phyloP scores from a whole-genome alignment of 2,888 invertebrate species.

The Drosophila antonietae region DNA sequence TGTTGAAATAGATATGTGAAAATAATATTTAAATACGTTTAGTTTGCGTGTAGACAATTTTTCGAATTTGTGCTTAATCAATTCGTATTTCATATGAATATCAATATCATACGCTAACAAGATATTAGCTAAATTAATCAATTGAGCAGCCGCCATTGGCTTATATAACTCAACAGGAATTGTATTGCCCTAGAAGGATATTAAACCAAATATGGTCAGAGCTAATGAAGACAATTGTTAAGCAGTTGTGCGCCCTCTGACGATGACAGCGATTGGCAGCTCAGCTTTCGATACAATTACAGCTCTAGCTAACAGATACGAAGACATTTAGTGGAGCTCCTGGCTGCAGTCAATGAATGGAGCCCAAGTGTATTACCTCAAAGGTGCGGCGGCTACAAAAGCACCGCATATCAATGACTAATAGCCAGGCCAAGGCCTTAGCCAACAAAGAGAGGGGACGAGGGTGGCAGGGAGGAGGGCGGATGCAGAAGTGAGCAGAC shows the following conservation, averaged over 20 bases:
- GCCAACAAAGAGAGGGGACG: constrained; percentile 34
- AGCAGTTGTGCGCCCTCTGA: constrained; percentile 42
- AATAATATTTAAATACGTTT: not conserved
- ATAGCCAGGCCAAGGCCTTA: constrained; percentile 50
- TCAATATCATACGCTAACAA: not conserved
- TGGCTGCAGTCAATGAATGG: constrained; percentile 8
- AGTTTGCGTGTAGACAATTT: not conserved
- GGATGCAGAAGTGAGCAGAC: no score
- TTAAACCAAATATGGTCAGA: constrained; percentile 34
- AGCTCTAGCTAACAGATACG: constrained; percentile 9
- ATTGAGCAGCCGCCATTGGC: not conserved
- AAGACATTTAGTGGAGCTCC: constrained; percentile 17
- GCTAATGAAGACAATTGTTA: constrained; percentile 48
- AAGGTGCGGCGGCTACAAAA: constrained; percentile 67
- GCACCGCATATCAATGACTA: constrained; percentile 69
- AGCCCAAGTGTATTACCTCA: constrained; percentile 13
- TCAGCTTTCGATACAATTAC: constrained; percentile 7
- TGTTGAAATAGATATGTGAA: constrained; percentile 3
- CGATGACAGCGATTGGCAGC: constrained; percentile 31
- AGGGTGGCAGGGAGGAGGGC: not conserved
- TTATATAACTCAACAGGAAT: constrained; percentile 18
- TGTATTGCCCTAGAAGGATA: constrained; percentile 18
- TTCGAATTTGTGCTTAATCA: not conserved
- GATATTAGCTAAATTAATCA: not conserved
- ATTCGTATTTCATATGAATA: not conserved